Percentiles rank a stretch among this genome's conserved stretches.
These are phyloP conservation scores for Paralichthys olivaceus DNA, from an alignment of 2,113 vertebrate genomes.

Conservation along the genomic window DNA sequence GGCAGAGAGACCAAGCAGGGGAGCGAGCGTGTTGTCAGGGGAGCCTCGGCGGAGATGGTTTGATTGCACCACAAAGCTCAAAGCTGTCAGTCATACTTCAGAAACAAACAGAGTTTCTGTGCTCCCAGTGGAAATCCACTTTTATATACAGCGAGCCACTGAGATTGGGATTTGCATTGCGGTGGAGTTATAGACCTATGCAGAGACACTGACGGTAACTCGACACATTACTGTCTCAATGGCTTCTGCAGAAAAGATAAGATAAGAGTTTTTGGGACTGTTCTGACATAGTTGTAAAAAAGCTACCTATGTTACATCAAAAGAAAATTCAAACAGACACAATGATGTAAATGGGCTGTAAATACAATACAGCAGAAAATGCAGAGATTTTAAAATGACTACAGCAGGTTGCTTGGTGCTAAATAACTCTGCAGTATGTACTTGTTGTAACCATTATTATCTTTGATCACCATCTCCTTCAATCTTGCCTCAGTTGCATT, in stretches of 20 bases:
- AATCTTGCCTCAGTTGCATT: conserved; percentile 5
- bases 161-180: conserved; percentile 16
- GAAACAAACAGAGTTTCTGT: conserved; percentile 30
- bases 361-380: conserved; percentile 7
- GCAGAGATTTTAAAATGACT: conserved; percentile 21
- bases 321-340: conserved; percentile 11
- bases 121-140: conserved; percentile 29
- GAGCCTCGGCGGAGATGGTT: conserved; percentile 23
- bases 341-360: background rate
- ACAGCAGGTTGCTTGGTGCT: conserved; percentile 4
- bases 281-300: background rate
- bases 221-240: background rate
- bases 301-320: background rate
- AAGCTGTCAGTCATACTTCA: conserved; percentile 67
- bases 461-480: conserved; percentile 23
- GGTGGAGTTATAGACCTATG: conserved; percentile 8
- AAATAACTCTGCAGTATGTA: conserved; percentile 32
- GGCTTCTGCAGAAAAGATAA: conserved; percentile 2
- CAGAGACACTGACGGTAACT: conserved; percentile 17
- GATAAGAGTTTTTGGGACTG: background rate
- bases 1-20: conserved; percentile 5
- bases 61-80: conserved; percentile 65
- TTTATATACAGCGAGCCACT: conserved; percentile 20
- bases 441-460: conserved; percentile 28
- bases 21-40: conserved; percentile 35